These are phyloP conservation scores for Stratiomys singularior DNA, from an alignment of 2,888 invertebrate genomes.

Conservation along the genomic window DNA sequence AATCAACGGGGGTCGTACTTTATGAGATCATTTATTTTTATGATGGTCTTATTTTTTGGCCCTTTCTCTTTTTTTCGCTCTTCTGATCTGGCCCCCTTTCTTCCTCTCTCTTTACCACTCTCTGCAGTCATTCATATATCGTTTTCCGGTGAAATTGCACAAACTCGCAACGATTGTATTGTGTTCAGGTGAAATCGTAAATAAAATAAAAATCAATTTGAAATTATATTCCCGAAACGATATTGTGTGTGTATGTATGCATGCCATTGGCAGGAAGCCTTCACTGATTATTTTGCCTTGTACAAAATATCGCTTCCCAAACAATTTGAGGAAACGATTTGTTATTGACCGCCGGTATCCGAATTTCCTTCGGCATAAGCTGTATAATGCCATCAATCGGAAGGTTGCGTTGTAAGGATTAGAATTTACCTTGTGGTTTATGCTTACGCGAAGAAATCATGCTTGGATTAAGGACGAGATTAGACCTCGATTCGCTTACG, in stretches of 20 bases:
- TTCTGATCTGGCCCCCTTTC: background rate
- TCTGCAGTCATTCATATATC: constrained; percentile 4
- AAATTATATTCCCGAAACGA: constrained; percentile 18
- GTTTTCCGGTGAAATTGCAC: constrained; percentile 26
- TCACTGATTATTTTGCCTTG: background rate
- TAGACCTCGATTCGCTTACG: background rate
- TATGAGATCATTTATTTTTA: constrained; percentile 45
- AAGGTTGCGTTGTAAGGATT: constrained; percentile 5
- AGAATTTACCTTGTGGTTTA: background rate
- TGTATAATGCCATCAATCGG: background rate
- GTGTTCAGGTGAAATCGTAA: constrained; percentile 42
- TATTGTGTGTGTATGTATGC: background rate
- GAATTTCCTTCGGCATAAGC: no score
- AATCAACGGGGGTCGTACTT: constrained; percentile 40
- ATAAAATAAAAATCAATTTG: constrained; percentile 45
- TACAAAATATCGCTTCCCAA: constrained; percentile 21
- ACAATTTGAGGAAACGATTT: constrained; percentile 2
- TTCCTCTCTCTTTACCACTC: background rate
- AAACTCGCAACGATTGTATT: background rate
- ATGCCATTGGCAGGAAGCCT: background rate
- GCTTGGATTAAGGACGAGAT: background rate
- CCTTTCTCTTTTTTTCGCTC: background rate
- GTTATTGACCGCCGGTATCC: background rate
- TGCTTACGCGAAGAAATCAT: constrained; percentile 24
- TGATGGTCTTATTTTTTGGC: constrained; percentile 37